Percentiles rank a stretch among this genome's conserved stretches.
Evolutionary conservation across 1,140 invertebrate genomes (phyloP).

Genomic region (Drosophila ironensis): DNA sequence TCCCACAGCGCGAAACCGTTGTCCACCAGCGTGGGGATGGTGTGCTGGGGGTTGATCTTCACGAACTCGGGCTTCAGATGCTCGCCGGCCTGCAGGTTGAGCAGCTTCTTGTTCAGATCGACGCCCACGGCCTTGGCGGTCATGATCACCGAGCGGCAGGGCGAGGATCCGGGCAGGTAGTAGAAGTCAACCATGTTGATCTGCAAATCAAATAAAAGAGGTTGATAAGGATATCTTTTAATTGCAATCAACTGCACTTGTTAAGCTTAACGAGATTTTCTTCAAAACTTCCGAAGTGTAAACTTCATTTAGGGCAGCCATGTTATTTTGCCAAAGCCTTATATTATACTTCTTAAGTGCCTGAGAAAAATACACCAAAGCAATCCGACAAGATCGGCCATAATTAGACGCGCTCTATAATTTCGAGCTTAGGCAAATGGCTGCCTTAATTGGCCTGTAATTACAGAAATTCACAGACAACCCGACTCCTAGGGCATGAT

Average conservation of each 20-base stretch:
- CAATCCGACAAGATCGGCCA: constrained; percentile 21
- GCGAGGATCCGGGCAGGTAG: constrained; percentile 87
- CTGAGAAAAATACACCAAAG: constrained; percentile 4
- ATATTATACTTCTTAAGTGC: background rate
- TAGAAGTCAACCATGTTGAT: constrained; percentile 84
- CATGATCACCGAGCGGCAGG: constrained; percentile 87
- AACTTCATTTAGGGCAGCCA: too few species aligned
- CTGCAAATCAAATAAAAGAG: constrained; percentile 18
- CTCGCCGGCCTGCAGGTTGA: constrained; percentile 86
- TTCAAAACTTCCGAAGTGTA: too few species aligned
- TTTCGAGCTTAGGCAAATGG: constrained; percentile 23
- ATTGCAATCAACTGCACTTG: too few species aligned
- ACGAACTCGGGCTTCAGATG: constrained; percentile 88
- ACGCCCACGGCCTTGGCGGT: constrained; percentile 87
- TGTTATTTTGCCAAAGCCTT: background rate
- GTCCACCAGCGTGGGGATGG: constrained; percentile 87
- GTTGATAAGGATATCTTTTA: background rate
- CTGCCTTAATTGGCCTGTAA: constrained; percentile 27
- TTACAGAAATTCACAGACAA: constrained; percentile 28
- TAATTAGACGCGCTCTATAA: constrained; percentile 49
- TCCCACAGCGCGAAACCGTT: constrained; percentile 86
- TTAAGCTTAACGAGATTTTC: too few species aligned
- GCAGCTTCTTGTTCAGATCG: constrained; percentile 87
- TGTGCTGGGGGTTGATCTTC: constrained; percentile 85
- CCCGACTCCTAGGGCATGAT: constrained; percentile 12